These are phyloP conservation scores for Chaenodraco wilsoni DNA, from an alignment of 2,797 vertebrate species.

Conservation along the genomic window DNA sequence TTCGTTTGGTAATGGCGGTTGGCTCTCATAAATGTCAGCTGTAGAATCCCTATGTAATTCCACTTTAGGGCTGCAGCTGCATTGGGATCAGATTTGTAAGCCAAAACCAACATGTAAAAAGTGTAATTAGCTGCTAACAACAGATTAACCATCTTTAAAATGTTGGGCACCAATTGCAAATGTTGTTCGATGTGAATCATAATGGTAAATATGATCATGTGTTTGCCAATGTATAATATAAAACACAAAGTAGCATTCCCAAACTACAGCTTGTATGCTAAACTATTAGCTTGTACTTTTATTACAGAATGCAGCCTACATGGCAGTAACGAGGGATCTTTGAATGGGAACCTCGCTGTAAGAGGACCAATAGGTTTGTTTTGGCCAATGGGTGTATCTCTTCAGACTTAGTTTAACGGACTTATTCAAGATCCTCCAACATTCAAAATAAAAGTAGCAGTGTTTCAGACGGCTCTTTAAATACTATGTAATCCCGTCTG, in stretches of 20 bases:
- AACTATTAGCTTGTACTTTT: not conserved
- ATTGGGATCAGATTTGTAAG: too few species aligned
- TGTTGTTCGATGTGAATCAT: not conserved
- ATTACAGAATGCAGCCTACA: not conserved
- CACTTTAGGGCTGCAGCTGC: too few species aligned
- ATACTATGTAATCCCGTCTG: not conserved
- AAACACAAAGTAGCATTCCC: not conserved
- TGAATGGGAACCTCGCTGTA: not conserved
- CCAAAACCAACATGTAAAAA: too few species aligned
- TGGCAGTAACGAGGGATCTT: not conserved
- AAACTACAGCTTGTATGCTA: not conserved
- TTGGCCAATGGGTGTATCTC: not conserved
- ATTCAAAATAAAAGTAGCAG: not conserved
- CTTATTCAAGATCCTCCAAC: slow-evolving; percentile 6
- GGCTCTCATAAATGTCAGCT: too few species aligned
- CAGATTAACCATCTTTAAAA: not conserved
- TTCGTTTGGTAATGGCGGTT: too few species aligned
- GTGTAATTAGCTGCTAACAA: not conserved
- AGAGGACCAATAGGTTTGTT: slow-evolving; percentile 2
- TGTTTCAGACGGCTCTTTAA: not conserved
- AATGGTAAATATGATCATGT: slow-evolving; percentile 7
- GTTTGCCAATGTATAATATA: not conserved
- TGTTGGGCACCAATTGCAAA: not conserved
- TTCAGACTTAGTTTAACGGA: not conserved
- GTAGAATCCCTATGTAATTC: too few species aligned